Percentiles rank a stretch among this genome's conserved stretches.
Conservation (phyloP, 2,888 invertebrate genomes). For the Drosophila prolongata region DNA sequence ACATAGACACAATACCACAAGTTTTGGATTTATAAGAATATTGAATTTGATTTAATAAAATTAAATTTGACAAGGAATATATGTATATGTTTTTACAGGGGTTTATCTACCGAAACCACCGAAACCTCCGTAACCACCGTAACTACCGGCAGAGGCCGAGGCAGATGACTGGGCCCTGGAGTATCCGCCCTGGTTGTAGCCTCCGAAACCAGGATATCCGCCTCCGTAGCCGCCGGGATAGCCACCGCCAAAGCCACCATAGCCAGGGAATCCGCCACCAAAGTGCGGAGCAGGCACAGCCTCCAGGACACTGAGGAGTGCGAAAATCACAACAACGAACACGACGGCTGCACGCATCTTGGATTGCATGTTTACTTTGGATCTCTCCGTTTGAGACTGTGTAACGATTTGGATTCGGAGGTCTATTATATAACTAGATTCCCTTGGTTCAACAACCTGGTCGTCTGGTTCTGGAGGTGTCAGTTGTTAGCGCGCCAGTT, state of each 20-base stretch:
- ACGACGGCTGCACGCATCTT: conserved; percentile 51
- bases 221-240: no score
- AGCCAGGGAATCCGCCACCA: conserved; percentile 17
- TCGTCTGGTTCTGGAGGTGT: conserved; percentile 33
- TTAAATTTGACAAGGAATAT: background rate
- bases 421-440: conserved; percentile 28
- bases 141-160: conserved; percentile 13
- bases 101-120: conserved; percentile 29
- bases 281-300: conserved; percentile 53
- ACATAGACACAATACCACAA: background rate
- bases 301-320: conserved; percentile 56
- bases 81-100: background rate
- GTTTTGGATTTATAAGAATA: conserved; percentile 14
- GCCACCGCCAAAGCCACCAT: conserved; percentile 24
- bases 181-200: conserved; percentile 5
- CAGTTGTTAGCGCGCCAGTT: conserved; percentile 5
- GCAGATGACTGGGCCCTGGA: conserved; percentile 28
- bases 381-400: conserved; percentile 39
- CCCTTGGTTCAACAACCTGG: conserved; percentile 38
- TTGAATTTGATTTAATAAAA: conserved; percentile 7
- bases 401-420: conserved; percentile 2
- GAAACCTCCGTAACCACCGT: background rate
- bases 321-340: conserved; percentile 53
- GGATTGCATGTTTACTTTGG: conserved; percentile 14
- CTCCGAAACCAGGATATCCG: conserved; percentile 2